Conservation (phyloP, 2,113 vertebrate species). For the Erinaceus europaeus region DNA sequence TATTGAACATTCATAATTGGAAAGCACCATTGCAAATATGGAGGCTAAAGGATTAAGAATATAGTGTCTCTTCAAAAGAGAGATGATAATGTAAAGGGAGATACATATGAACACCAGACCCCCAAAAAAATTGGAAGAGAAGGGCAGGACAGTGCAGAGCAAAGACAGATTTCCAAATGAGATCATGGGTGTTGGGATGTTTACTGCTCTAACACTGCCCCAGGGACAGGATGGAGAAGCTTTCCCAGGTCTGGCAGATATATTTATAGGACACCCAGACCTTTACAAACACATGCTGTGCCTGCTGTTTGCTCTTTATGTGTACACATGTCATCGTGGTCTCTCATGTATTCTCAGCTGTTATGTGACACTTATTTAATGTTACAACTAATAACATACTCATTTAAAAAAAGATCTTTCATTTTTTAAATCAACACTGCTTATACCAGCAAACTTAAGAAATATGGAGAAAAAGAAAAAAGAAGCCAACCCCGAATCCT, state of each 20-base stretch:
- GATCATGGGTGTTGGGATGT: neutral
- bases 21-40: neutral
- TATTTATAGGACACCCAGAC: neutral
- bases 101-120: neutral
- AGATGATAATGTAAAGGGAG: neutral
- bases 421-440: neutral
- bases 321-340: neutral
- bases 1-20: neutral
- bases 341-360: neutral
- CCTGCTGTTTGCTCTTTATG: neutral
- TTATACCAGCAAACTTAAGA: neutral
- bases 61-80: neutral
- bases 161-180: neutral
- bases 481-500: neutral
- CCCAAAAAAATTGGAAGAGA: too few species aligned
- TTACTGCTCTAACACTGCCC: neutral
- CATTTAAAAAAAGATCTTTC: neutral
- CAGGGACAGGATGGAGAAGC: neutral
- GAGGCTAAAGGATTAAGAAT: neutral
- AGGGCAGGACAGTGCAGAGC: neutral
- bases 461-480: neutral
- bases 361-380: neutral
- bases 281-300: neutral
- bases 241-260: neutral
- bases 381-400: neutral